Percentiles rank a stretch among this genome's conserved stretches.
Evolutionary conservation across 2,113 vertebrate species (phyloP).

Genomic region (Chauna torquata): DNA sequence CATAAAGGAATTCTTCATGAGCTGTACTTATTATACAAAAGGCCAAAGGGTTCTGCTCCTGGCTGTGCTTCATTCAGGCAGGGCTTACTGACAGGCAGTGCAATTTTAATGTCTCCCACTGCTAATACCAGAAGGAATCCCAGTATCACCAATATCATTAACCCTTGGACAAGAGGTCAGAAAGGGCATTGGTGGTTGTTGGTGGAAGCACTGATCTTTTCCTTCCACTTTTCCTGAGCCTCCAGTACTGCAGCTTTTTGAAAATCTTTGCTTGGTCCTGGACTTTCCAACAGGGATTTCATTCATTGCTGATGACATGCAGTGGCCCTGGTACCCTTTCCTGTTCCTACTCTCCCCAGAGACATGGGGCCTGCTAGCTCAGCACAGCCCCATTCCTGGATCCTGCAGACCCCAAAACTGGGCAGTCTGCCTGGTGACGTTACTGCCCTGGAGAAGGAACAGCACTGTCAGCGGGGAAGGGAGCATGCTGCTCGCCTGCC

Average conservation of each 20-base stretch:
- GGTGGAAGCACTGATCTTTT: not conserved
- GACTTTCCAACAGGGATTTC: not conserved
- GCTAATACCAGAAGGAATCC: not conserved
- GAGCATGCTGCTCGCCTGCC: fast-evolving
- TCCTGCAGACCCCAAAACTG: fast-evolving
- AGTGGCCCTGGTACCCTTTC: not conserved
- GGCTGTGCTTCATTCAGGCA: not conserved
- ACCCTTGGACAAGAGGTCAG: not conserved
- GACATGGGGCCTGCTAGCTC: not conserved
- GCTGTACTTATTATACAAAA: not conserved
- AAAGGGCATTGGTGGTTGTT: not conserved
- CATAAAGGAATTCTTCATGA: not conserved
- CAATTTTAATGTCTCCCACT: not conserved
- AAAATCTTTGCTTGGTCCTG: not conserved
- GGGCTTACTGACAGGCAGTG: not conserved
- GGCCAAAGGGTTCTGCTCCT: not conserved
- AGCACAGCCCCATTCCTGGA: not conserved
- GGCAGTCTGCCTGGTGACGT: not conserved
- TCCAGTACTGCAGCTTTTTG: not conserved
- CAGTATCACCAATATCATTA: fast-evolving
- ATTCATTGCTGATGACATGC: fast-evolving
- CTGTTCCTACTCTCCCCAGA: not conserved
- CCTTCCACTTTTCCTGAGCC: not conserved
- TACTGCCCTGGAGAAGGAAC: not conserved
- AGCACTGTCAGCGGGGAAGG: not conserved